Evolutionary conservation across 2,888 invertebrate species (phyloP).

Genomic region (Cryptocephalus moraei): DNA sequence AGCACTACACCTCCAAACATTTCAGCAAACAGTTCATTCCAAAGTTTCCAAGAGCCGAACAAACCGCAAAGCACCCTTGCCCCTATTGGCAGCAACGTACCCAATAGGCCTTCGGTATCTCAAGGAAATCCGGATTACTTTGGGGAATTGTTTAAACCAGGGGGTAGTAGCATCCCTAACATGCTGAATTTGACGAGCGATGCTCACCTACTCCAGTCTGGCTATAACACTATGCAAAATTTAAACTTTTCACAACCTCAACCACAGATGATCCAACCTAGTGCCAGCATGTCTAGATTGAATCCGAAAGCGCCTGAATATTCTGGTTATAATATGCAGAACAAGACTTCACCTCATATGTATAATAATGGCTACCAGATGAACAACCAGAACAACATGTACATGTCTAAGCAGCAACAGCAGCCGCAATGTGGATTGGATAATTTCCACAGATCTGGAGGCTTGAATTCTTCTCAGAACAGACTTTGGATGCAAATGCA

Average conservation of each 20-base stretch:
- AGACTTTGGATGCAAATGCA: conserved; percentile 31
- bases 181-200: conserved; percentile 39
- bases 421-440: conserved; percentile 7
- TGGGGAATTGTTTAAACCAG: conserved; percentile 18
- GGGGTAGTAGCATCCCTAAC: conserved; percentile 30
- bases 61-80: conserved; percentile 26
- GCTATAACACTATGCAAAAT: conserved; percentile 26
- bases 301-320: conserved; percentile 78
- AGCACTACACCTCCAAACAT: conserved; percentile 44
- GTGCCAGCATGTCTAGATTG: conserved; percentile 45
- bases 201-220: conserved; percentile 30
- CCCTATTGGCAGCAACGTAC: conserved; percentile 32
- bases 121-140: conserved; percentile 18
- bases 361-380: conserved; percentile 25
- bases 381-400: conserved; percentile 21
- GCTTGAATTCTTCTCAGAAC: conserved; percentile 7
- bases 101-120: conserved; percentile 24
- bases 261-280: conserved; percentile 16
- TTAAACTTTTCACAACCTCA: conserved; percentile 32
- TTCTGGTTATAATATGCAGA: conserved; percentile 40
- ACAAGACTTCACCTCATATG: conserved; percentile 18
- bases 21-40: conserved; percentile 22
- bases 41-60: conserved; percentile 26
- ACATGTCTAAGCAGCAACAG: conserved; percentile 13
- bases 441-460: conserved; percentile 9